phyloP scores from a whole-genome alignment of 2,797 vertebrate genomes.

The Sebastolobus altivelis region DNA sequence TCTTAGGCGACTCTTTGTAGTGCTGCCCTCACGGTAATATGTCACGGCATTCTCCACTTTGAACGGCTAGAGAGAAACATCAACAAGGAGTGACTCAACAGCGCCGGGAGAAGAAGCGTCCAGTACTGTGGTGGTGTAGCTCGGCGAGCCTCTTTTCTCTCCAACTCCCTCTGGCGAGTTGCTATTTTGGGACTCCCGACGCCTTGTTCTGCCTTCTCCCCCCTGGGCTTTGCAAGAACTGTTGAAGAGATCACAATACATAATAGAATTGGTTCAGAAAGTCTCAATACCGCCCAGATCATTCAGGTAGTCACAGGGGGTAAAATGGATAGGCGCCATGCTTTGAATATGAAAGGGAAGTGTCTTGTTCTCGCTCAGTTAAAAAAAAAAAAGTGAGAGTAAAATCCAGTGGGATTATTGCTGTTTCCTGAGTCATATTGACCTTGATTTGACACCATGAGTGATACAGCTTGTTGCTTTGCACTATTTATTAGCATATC shows the following conservation, averaged over 20 bases:
- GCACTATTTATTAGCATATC: slow-evolving; percentile 24
- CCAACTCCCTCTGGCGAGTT: slow-evolving; percentile 72
- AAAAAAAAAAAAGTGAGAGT: neutral
- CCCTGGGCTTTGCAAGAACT: slow-evolving; percentile 54
- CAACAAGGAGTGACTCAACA: slow-evolving; percentile 75
- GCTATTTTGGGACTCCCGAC: slow-evolving; percentile 76
- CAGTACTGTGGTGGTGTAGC: slow-evolving; percentile 50
- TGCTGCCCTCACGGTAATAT: slow-evolving; percentile 66
- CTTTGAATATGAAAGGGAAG: slow-evolving; percentile 50
- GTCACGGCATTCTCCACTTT: slow-evolving; percentile 71
- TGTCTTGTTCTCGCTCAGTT: neutral
- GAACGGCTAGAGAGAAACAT: slow-evolving; percentile 59
- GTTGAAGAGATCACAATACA: slow-evolving; percentile 63
- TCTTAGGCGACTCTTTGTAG: slow-evolving; percentile 70
- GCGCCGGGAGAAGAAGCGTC: slow-evolving; percentile 51
- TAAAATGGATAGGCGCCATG: slow-evolving; percentile 30
- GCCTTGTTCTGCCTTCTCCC: slow-evolving; percentile 72
- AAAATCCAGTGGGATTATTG: slow-evolving; percentile 14
- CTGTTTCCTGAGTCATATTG: slow-evolving; percentile 9
- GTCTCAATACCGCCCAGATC: slow-evolving; percentile 47
- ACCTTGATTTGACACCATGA: slow-evolving; percentile 29
- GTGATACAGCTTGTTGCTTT: slow-evolving; percentile 15
- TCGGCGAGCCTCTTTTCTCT: slow-evolving; percentile 55
- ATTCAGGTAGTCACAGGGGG: slow-evolving; percentile 51
- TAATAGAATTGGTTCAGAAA: slow-evolving; percentile 57